phyloP scores from a whole-genome alignment of 2,888 invertebrate species.

The Philereme transversata region DNA sequence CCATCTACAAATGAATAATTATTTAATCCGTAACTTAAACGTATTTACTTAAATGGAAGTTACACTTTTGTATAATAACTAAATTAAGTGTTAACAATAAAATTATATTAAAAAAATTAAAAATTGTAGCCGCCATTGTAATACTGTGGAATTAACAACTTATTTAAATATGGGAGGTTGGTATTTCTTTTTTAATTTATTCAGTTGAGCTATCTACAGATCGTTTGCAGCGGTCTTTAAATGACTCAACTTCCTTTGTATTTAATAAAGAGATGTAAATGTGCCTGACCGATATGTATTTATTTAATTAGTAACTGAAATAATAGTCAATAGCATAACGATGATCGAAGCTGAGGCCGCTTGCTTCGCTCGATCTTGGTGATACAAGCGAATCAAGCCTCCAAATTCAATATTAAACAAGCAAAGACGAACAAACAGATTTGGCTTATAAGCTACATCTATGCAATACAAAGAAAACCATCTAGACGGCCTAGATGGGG shows the following conservation, averaged over 20 bases:
- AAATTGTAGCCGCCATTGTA: conserved; percentile 13
- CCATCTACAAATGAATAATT: conserved; percentile 9
- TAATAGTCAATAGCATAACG: too few species aligned
- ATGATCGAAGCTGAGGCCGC: too few species aligned
- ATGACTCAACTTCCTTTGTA: too few species aligned
- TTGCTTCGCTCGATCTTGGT: too few species aligned
- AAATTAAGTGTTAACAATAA: conserved; percentile 17
- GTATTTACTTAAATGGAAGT: conserved; percentile 12
- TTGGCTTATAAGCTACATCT: not conserved
- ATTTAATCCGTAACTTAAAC: not conserved
- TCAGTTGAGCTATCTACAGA: too few species aligned
- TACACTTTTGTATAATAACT: conserved; percentile 19
- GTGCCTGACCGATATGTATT: too few species aligned
- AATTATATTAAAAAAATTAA: conserved; percentile 9
- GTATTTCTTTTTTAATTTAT: too few species aligned
- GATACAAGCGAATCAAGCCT: too few species aligned
- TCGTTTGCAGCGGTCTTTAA: too few species aligned
- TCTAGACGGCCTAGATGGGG: not conserved
- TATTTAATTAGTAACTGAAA: too few species aligned
- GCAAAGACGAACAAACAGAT: not conserved
- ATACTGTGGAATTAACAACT: not conserved
- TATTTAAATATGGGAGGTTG: not conserved
- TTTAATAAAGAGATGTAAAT: too few species aligned
- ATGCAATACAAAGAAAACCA: not conserved
- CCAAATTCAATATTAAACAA: too few species aligned